A percentile compares a stretch with the other conserved stretches of the same genome.
phyloP scores from a whole-genome alignment of 2,888 invertebrate species.

The Metallyticus violacea region DNA sequence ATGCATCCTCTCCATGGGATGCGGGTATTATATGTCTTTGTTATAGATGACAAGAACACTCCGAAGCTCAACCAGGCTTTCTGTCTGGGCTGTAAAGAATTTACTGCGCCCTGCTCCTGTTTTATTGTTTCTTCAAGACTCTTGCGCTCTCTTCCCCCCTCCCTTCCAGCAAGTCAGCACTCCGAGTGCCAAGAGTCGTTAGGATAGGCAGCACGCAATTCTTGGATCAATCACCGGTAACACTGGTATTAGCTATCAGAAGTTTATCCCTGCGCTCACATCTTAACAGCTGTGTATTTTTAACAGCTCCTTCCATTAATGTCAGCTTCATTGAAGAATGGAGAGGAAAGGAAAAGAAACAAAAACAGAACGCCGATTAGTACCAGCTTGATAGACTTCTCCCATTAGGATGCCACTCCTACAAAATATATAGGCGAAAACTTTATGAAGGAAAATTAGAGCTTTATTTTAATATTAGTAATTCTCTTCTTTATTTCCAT shows the following conservation, averaged over 20 bases:
- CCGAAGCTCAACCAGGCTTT: neutral
- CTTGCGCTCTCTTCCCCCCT: too few species aligned
- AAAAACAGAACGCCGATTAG: too few species aligned
- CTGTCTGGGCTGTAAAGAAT: conserved; percentile 4
- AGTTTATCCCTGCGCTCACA: neutral
- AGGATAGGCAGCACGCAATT: neutral
- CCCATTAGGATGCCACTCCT: too few species aligned
- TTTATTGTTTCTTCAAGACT: conserved; percentile 1
- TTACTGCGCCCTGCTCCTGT: neutral
- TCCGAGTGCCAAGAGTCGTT: neutral
- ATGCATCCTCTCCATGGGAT: neutral
- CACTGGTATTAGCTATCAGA: neutral
- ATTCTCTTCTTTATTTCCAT: too few species aligned
- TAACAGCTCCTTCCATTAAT: neutral
- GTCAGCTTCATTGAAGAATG: neutral
- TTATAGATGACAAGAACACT: neutral
- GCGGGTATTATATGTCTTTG: neutral
- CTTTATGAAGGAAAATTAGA: too few species aligned
- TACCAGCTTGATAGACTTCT: too few species aligned
- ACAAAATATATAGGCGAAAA: too few species aligned
- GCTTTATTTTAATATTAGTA: too few species aligned
- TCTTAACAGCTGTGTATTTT: neutral
- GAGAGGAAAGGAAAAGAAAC: neutral
- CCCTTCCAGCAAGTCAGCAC: neutral
- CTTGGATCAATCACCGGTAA: neutral